A percentile compares a stretch with the other conserved stretches of the same genome.
phyloP scores from a whole-genome alignment of 2,888 invertebrate species.

The Zygaena filipendulae region DNA sequence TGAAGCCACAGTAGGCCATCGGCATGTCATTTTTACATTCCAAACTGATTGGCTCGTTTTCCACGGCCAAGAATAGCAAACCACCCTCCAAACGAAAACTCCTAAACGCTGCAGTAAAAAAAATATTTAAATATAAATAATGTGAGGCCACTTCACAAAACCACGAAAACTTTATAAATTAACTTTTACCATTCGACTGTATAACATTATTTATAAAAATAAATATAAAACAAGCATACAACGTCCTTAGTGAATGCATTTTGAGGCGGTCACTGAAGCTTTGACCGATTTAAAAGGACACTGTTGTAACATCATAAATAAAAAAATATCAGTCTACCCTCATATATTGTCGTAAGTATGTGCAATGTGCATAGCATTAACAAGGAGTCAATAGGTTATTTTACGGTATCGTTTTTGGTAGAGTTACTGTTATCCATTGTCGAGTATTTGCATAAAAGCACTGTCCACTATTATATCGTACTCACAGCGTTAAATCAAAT shows the following conservation, averaged over 20 bases:
- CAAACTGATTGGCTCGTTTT: slow-evolving; percentile 39
- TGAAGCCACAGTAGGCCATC: slow-evolving; percentile 53
- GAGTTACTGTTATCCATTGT: no score
- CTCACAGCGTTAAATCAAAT: no score
- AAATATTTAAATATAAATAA: slow-evolving; percentile 12
- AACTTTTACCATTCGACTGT: slow-evolving; percentile 10
- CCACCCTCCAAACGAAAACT: slow-evolving; percentile 33
- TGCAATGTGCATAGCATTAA: no score
- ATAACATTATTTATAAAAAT: slow-evolving; percentile 6
- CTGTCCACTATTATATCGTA: no score
- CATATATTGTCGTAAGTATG: no score
- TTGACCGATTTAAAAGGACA: no score
- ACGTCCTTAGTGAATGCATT: slow-evolving; percentile 11
- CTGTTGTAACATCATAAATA: no score
- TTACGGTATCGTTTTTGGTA: no score
- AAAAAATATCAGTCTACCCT: no score
- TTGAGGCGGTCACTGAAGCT: slow-evolving; percentile 12
- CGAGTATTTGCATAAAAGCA: no score
- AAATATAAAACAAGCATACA: slow-evolving; percentile 7
- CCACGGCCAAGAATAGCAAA: slow-evolving; percentile 42
- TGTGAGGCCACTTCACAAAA: slow-evolving; percentile 1
- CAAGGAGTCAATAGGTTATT: slow-evolving; percentile 25
- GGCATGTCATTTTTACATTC: slow-evolving; percentile 41
- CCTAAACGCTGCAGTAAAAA: slow-evolving; percentile 43
- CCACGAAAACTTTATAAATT: neutral